Evolutionary conservation across 2,797 vertebrate species (phyloP).

Genomic region (Melanotaenia pygmaea): DNA sequence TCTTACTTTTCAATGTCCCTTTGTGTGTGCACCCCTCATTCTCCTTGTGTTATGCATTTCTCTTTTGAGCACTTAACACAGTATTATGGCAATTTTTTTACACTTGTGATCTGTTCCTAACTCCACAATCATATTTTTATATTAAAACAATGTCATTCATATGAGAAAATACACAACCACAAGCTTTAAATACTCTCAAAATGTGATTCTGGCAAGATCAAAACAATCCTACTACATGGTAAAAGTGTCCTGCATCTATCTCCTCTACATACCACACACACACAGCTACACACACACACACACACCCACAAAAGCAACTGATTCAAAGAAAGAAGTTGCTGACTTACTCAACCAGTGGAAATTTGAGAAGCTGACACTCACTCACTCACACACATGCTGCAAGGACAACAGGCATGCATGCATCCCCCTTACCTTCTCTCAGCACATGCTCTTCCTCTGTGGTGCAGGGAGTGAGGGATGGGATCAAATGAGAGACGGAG

Average conservation of each 20-base stretch:
- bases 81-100: constrained; percentile 3
- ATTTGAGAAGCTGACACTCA: constrained; percentile 51
- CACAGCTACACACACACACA: background rate
- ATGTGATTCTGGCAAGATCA: constrained; percentile 14
- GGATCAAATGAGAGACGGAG: constrained; percentile 73
- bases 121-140: constrained; percentile 22
- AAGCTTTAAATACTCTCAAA: constrained; percentile 26
- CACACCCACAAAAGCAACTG: constrained; percentile 32
- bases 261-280: constrained; percentile 27
- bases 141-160: constrained; percentile 8
- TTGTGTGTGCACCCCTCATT: constrained; percentile 9
- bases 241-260: constrained; percentile 49
- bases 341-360: constrained; percentile 60
- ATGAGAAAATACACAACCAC: constrained; percentile 15
- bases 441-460: constrained; percentile 66
- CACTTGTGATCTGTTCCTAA: constrained; percentile 1
- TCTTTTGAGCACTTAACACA: constrained; percentile 28
- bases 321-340: constrained; percentile 67
- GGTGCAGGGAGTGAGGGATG: constrained; percentile 71
- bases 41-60: constrained; percentile 1
- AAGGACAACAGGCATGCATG: constrained; percentile 65
- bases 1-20: constrained; percentile 31
- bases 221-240: constrained; percentile 27
- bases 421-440: constrained; percentile 72
- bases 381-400: constrained; percentile 28